A percentile compares a stretch with the other conserved stretches of the same genome.
Conservation (phyloP, 2,113 vertebrate species). For the Ciconia boyciana region DNA sequence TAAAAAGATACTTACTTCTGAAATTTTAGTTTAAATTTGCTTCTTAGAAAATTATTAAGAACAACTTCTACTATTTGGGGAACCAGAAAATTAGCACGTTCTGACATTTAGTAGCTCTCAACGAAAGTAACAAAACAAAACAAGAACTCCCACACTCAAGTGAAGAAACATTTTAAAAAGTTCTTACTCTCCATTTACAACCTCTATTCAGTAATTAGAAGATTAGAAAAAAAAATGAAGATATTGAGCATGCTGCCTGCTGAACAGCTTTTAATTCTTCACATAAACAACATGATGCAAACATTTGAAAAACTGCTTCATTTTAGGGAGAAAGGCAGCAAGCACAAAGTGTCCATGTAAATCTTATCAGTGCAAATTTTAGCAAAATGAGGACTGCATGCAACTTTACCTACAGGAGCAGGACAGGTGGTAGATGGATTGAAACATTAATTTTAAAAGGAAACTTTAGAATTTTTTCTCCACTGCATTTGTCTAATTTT, state of each 20-base stretch:
- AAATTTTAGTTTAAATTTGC: background rate
- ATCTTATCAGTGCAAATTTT: background rate
- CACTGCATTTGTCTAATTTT: background rate
- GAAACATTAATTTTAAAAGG: background rate
- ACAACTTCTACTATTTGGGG: background rate
- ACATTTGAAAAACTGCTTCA: background rate
- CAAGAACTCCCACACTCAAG: background rate
- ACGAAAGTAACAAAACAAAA: background rate
- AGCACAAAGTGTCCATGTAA: background rate
- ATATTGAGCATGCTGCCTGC: background rate
- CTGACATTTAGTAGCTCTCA: background rate
- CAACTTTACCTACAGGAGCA: background rate
- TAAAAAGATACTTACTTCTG: background rate
- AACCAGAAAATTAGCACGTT: background rate
- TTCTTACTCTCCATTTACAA: background rate
- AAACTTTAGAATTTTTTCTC: background rate
- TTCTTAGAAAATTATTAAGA: background rate
- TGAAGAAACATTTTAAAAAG: background rate
- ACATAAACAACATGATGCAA: background rate
- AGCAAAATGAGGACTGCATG: background rate
- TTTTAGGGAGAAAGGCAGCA: background rate
- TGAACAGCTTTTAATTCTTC: background rate
- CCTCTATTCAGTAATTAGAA: background rate
- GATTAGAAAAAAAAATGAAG: background rate
- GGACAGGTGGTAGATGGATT: background rate